Base-by-base conservation (phyloP, 2,888 invertebrate genomes). In the Muschampia staudingeri region DNA sequence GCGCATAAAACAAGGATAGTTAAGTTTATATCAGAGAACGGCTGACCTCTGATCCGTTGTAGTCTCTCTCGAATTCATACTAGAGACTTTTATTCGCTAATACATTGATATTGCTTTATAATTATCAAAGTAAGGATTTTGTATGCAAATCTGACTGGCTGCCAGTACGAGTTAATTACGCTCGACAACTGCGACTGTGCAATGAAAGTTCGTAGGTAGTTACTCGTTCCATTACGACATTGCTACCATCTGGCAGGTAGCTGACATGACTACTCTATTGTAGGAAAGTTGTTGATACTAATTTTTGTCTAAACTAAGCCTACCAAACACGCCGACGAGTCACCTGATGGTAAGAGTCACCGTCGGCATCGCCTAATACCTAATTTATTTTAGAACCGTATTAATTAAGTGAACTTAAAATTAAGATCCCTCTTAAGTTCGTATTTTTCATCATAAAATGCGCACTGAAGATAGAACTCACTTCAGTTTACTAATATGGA, bases 1-100 rank as follows among this genome's bases (percentile, higher is more conserved):
- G 84, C 84, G 82, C 80, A 82, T 85, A 85, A 89, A 89, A 89
- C 89, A 86, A 86, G 86, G 87, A 86, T 89, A 89, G 88, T 90
- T 90, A 92, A 92, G 89, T 88, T 81, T 88, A 85, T 80, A 42
- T 84, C 86, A 86, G 91, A 91, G 92, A 92, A 90, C 84, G 87
- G 90, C 82, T 91, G 91, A 91, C 93, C 92, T 93, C 89, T 90
- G 88, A 82, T 85, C 84, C 82, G 79, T 69, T 85, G 87, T 84
- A 89, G 88, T 91, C 90, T 91, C 91, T 92, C 90, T 87, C 82
- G 69, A 77, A 77, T 65, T 84, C 83, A 88, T 84, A 87, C 83
- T 86, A 79, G 82, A 87, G 86, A 88, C 86, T 88, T 86, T 88
- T 88, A 83, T 82, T 82, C 75, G 82, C 85, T 87, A 88, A 87